Base-by-base conservation (phyloP, 1,140 invertebrate species). In the Agrilus planipennis region DNA sequence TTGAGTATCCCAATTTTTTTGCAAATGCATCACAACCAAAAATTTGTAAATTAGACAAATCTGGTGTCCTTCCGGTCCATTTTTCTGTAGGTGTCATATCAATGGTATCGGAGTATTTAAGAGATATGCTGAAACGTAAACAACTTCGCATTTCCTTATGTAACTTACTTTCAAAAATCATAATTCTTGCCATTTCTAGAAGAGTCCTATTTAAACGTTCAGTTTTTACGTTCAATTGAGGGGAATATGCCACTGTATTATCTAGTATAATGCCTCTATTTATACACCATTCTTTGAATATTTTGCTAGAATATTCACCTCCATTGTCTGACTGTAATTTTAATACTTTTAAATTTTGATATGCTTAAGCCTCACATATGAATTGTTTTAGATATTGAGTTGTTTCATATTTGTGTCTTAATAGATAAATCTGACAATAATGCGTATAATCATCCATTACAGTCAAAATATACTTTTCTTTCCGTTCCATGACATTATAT, bases 371-470 rank as follows among this genome's bases (percentile, higher is more conserved):
- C 30, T 18, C 38, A 7, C 2, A 9, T 29, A n/a, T n/a, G n/a
- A n/a, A n/a, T n/a, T n/a, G n/a, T n/a, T n/a, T n/a, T n/a, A n/a
- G n/a, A n/a, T n/a, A n/a, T n/a, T n/a, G n/a, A n/a, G n/a, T n/a
- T n/a, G n/a, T n/a, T n/a, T n/a, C n/a, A n/a, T n/a, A n/a, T n/a
- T n/a, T n/a, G n/a, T n/a, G n/a, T n/a, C n/a, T n/a, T n/a, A n/a
- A n/a, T n/a, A n/a, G n/a, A n/a, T n/a, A n/a, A n/a, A n/a, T n/a
- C n/a, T 50, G 39, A 7, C 44, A 27, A 38, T 55, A 62, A 45
- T 57, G 50, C n/a, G 58, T 58, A 44, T 32, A 61, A 44, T 64
- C 58, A 51, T 64, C 62, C 22, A 59, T 46, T 27, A 62, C 59
- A 14, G 54, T 54, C n/a, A 61, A 42, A 51, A 62, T 57, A 46